Evolutionary conservation across 1,140 invertebrate species (phyloP).

Genomic region (Bombyx mori): DNA sequence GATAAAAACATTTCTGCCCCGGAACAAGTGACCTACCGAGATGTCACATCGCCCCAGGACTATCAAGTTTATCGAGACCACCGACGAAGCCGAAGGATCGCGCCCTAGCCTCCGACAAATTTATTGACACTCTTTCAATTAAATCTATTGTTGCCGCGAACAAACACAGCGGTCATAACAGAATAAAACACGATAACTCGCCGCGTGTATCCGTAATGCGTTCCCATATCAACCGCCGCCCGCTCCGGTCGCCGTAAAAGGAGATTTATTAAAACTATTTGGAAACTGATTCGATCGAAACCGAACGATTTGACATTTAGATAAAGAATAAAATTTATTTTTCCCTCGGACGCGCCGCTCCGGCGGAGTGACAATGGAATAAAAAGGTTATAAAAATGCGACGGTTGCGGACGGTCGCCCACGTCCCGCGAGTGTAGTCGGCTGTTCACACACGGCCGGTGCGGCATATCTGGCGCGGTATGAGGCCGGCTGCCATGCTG

Average conservation of each 20-base stretch:
- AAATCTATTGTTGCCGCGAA: constrained; percentile 63
- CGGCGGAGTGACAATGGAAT: constrained; percentile 65
- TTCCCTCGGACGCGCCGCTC: constrained; percentile 49
- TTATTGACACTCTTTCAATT: constrained; percentile 71
- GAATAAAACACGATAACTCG: constrained; percentile 64
- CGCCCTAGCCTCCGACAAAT: constrained; percentile 46
- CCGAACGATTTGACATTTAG: constrained; percentile 70
- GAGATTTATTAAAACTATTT: constrained; percentile 72
- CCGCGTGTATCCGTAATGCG: constrained; percentile 60
- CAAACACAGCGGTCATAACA: constrained; percentile 54
- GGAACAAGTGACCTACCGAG: constrained; percentile 50
- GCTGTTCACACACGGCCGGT: constrained; percentile 33
- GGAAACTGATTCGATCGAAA: constrained; percentile 69
- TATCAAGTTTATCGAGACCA: constrained; percentile 53
- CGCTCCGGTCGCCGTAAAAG: constrained; percentile 58
- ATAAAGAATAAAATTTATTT: constrained; percentile 69
- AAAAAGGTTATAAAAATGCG: constrained; percentile 68
- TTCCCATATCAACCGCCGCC: constrained; percentile 49
- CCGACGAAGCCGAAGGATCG: constrained; percentile 44
- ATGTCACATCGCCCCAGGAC: constrained; percentile 30
- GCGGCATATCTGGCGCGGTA: constrained; percentile 30
- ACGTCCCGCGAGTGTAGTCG: constrained; percentile 52
- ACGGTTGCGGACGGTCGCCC: constrained; percentile 47
- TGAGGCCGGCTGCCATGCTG: constrained; percentile 30
- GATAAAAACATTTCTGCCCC: constrained; percentile 54